Percentiles rank a stretch among this genome's conserved stretches.
Evolutionary conservation across 1,140 invertebrate genomes (phyloP).

Genomic region (Zaprionus davidi): DNA sequence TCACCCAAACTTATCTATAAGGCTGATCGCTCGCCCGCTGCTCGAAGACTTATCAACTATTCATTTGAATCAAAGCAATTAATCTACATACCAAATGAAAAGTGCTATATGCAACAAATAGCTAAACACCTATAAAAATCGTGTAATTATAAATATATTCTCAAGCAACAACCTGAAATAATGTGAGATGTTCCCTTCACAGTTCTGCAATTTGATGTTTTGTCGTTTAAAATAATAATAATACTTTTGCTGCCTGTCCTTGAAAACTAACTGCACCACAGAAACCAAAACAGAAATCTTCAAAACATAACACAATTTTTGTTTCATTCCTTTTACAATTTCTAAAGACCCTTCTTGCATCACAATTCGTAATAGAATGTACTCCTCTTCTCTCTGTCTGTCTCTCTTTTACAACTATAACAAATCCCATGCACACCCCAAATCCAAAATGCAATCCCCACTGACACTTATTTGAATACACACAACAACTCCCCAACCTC

Average conservation of each 20-base stretch:
- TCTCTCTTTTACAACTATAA: conserved; percentile 49
- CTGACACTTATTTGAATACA: conserved; percentile 59
- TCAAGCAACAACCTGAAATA: conserved; percentile 60
- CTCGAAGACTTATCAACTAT: conserved; percentile 43
- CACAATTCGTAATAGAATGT: conserved; percentile 42
- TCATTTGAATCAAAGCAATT: conserved; percentile 54
- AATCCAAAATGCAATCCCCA: conserved; percentile 60
- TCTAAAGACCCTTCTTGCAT: conserved; percentile 35
- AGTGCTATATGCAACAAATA: conserved; percentile 24
- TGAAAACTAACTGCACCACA: conserved; percentile 64
- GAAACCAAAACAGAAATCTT: conserved; percentile 23
- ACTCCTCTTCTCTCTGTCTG: not conserved
- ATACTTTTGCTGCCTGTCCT: conserved; percentile 35
- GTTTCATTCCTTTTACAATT: conserved; percentile 43
- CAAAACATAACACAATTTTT: conserved; percentile 32
- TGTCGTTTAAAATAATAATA: conserved; percentile 42
- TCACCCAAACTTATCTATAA: conserved; percentile 63
- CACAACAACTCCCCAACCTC: conserved; percentile 32
- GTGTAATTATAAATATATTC: conserved; percentile 37
- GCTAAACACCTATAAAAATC: conserved; percentile 21
- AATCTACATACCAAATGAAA: conserved; percentile 46
- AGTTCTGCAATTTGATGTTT: conserved; percentile 80
- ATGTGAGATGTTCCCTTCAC: conserved; percentile 84
- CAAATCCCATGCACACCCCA: conserved; percentile 59
- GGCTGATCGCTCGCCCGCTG: conserved; percentile 51